Base-by-base conservation (phyloP, 2,797 vertebrate genomes). In the Rhynchotus rufescens region DNA sequence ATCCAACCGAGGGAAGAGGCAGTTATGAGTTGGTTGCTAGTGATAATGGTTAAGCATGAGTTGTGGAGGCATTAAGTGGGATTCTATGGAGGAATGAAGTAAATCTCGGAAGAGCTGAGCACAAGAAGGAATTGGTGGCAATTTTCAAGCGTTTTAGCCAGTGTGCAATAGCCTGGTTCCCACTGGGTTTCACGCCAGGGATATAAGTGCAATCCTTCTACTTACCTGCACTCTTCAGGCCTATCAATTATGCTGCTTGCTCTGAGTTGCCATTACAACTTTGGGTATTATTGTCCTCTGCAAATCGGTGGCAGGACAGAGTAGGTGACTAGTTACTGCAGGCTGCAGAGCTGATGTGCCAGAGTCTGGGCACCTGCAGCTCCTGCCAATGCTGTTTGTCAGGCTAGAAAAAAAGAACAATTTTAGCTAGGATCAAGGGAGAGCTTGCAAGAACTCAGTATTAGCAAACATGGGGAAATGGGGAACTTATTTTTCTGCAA, bases 21-120 rank as follows among this genome's bases (percentile, higher is more conserved):
- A 45, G 89, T 87, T 83, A 85, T 32, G 87, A 93, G 85, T 40
- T 10, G 57, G 88, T 65, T 79, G 86, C 76, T 45, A 47, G 90
- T 95, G 91, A 94, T 94, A 88, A 94, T 81, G 95, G 91, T 97
- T 97, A 97, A 97, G 96, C 96, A 97, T 96, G 97, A 97, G 95
- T 95, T 96, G 92, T 83, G 88, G 65, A 82, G 90, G 89, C 73
- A 84, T 95, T 97, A 97, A 96, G 93, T 86, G 76, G 87, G 94
- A 96, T 95, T 96, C 94, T 78, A 57, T 20, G 78, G 59, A 90
- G 93, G 92, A 86, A 89, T 40, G 86, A 89, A 80, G 73, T 93
- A 91, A 86, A 96, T 94, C 96, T 95, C 91, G 67, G 77, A 89
- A 86, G 94, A 95, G 88, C 94, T 92, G 13, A 20, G 85, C 71